Conservation (phyloP, 2,113 vertebrate species). For the Coregonus clupeaformis region DNA sequence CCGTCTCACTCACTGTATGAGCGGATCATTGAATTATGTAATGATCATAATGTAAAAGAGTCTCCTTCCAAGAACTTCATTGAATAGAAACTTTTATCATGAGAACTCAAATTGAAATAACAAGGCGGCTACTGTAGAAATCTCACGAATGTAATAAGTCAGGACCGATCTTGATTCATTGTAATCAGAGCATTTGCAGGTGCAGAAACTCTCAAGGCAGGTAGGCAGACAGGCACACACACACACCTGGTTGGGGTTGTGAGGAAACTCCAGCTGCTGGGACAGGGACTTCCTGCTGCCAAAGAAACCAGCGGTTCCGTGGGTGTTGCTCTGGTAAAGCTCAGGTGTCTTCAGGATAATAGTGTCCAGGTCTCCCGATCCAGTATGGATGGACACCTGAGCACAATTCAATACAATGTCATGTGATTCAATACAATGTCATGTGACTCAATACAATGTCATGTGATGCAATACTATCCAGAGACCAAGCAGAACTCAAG, state of each 20-base stretch:
- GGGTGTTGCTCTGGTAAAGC: slow-evolving; percentile 42
- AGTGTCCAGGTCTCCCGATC: slow-evolving; percentile 72
- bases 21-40: neutral
- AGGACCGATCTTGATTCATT: too few relatives aligned
- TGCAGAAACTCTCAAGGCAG: neutral
- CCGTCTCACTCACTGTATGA: neutral
- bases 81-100: neutral
- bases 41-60: neutral
- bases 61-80: neutral
- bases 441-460: too few relatives aligned
- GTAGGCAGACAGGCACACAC: neutral
- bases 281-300: slow-evolving; percentile 84
- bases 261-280: slow-evolving; percentile 84
- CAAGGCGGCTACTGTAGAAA: neutral
- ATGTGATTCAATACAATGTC: neutral
- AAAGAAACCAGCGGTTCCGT: slow-evolving; percentile 66
- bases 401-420: neutral
- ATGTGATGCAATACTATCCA: too few relatives aligned
- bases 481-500: too few relatives aligned
- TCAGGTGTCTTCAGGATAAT: slow-evolving; percentile 54
- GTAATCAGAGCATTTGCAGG: too few relatives aligned
- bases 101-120: neutral
- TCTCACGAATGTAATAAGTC: too few relatives aligned
- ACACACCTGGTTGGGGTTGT: slow-evolving; percentile 63
- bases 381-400: slow-evolving; percentile 81